Evolutionary conservation across 2,113 vertebrate genomes (phyloP).

Genomic region (Vanacampus margaritifer): DNA sequence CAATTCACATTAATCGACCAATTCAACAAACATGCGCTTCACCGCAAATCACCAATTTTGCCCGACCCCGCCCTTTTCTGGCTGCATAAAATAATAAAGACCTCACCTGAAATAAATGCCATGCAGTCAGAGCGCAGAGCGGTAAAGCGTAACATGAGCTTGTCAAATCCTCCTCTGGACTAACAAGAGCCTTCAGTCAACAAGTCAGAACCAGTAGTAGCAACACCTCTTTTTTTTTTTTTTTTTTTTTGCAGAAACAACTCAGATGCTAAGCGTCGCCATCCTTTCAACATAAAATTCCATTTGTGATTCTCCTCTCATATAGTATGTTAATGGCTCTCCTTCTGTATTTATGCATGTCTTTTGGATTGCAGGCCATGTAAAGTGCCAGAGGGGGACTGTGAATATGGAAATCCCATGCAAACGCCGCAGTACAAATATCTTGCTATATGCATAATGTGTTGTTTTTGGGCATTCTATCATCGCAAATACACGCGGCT

Average conservation of each 20-base stretch:
- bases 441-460: background rate
- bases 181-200: background rate
- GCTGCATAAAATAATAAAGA: background rate
- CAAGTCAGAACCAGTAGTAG: background rate
- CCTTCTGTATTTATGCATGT: background rate
- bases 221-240: no score
- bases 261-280: background rate
- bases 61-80: no score
- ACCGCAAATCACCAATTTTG: no score
- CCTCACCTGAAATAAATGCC: background rate
- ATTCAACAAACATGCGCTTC: no score
- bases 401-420: slow-evolving; percentile 9
- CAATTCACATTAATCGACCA: no score
- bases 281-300: background rate
- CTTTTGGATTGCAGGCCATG: background rate
- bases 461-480: background rate
- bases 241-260: no score
- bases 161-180: background rate
- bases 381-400: slow-evolving; percentile 6
- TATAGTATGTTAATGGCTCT: slow-evolving; percentile 1
- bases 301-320: background rate
- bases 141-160: background rate
- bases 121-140: background rate
- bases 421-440: slow-evolving; percentile 4
- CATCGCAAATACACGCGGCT: background rate